Evolutionary conservation across 2,888 invertebrate species (phyloP), one percentile per base, ranked within the genome.

Genomic region (Cinara cedri): DNA sequence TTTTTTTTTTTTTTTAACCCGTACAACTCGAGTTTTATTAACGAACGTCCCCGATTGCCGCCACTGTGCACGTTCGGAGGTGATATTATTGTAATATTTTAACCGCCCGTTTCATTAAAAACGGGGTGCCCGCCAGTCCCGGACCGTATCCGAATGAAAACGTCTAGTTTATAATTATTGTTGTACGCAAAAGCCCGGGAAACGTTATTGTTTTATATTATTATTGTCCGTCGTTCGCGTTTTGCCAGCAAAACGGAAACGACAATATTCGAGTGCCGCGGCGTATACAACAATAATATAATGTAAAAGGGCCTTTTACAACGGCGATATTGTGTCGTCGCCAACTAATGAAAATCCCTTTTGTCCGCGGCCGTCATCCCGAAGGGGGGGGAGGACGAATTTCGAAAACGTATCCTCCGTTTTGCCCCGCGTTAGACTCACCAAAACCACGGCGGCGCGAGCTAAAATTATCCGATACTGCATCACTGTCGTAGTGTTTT

Each of bases 191-290:
- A 19, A 16, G n/a, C 62, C 72, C 49, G 60, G 24, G 60, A 24
- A n/a, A 63, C 74, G 65, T 75, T 34, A 34, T 34, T 34, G 34
- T 34, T 75, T 75, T 65, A 65, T 54, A 75, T 60, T 57, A 51
- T 63, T 54, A 75, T 60, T 57, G 63, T 63, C 34, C 63, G 51
- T 51, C 54, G 21, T 42, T 42, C 19, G 49, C 26, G 13, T 46
- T 74, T 74, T 16, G 21, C 74, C 74, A 19, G 24, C 54, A 10
- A 75, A 72, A 72, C 19, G 26, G 49, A 72, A 75, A 75, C 74
- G 65, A 75, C 74, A 75, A 75, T 75, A 60, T 75, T 75, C 63
- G 42, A 49, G 49, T 62, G 26, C 46, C 26, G 9, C 24, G 11
- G 34, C n/a, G 46, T 60, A 57, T 24, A 24, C 24, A n/a, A n/a